Percentiles rank a stretch among this genome's conserved stretches.
These are phyloP conservation scores for Trachelus tabidus DNA, from an alignment of 2,888 invertebrate species.

Conservation along the genomic window DNA sequence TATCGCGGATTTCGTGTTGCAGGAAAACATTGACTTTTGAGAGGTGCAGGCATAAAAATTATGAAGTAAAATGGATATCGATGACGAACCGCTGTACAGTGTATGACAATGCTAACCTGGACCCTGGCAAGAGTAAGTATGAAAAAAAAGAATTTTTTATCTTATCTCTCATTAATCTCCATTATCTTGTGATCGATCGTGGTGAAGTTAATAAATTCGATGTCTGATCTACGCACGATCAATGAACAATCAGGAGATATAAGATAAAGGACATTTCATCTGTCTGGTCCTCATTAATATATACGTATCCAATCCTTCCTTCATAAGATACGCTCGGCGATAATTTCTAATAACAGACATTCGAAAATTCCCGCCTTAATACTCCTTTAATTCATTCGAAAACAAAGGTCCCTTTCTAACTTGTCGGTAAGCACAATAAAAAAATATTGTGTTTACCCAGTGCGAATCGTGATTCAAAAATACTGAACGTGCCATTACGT, in stretches of 20 bases:
- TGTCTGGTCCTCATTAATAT: conserved; percentile 25
- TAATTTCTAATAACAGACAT: conserved; percentile 6
- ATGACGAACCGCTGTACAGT: not conserved
- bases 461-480: not conserved
- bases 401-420: not conserved
- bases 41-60: not conserved
- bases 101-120: not conserved
- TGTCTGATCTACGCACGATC: not conserved
- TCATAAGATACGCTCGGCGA: conserved; percentile 21
- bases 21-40: not conserved
- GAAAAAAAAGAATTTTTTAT: not conserved
- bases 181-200: not conserved
- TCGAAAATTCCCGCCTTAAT: not conserved
- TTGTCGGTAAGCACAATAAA: not conserved
- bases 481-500: not conserved
- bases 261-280: conserved; percentile 26
- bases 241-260: conserved; percentile 17
- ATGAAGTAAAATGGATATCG: not conserved
- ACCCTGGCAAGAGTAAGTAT: not conserved
- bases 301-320: conserved; percentile 5
- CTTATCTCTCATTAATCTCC: not conserved
- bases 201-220: not conserved
- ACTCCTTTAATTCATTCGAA: not conserved
- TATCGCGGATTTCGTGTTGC: not conserved
- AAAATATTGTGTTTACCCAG: not conserved